Evolutionary conservation across 2,888 invertebrate species (phyloP), one percentile per base, ranked within the genome.

Genomic region (Athalia cordata): DNA sequence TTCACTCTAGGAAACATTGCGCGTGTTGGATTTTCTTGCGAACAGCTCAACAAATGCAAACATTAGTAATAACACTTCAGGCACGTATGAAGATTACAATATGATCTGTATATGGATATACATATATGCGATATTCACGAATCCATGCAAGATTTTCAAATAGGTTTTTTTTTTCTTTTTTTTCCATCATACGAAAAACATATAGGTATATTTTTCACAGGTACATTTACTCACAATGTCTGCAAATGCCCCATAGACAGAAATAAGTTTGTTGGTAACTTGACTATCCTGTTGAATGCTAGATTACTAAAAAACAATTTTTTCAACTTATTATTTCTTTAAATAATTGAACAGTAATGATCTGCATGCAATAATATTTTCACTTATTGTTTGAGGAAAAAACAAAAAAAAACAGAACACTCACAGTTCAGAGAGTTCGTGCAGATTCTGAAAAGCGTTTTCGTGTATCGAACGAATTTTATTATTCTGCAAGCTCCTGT

Each of bases 361-460:
- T 68, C 3, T 68, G 76, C 68, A 59, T 62, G 47, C 5, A 62
- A 77, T 62, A 29, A 29, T 29, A 29, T 29, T 29, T 29, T 29
- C 29, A 29, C 29, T 29, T 29, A 29, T 29, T 55, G 77, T 68
- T 79, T 77, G 66, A 4, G 55, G 74, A 55, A 65, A 15, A n/a
- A 55, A 13, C 79, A 4, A 61, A 77, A 55, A 65, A 15, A n/a
- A 55, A 13, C 79, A 62, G 66, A 81, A 78, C 88, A 91, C 92
- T 92, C 88, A 93, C 93, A 93, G 87, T 84, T 92, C 92, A 78
- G 87, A 82, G 29, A 93, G 89, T 67, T 90, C 85, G 9, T 81
- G 82, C 64, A 92, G 84, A 82, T 90, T 90, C 77, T 83, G 85
- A 85, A 93, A 92, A 49, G 92, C 91, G 62, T 85, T 85, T 72